These are phyloP conservation scores for Petrocephalus microphthalmus DNA, from an alignment of 2,113 vertebrate genomes.

Conservation along the genomic window DNA sequence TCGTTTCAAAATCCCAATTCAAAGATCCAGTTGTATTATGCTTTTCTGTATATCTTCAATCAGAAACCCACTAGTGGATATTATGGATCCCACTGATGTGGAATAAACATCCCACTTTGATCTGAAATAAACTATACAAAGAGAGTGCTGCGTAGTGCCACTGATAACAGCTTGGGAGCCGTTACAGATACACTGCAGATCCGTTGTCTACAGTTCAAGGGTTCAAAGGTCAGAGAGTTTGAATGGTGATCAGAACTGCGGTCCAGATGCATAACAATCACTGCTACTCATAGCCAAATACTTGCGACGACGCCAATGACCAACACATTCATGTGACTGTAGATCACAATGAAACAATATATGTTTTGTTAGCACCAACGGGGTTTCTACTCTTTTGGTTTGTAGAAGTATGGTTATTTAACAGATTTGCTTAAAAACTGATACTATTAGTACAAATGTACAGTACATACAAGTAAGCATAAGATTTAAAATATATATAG, in stretches of 20 bases:
- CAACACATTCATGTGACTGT: conserved; percentile 12
- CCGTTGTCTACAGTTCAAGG: not conserved
- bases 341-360: conserved; percentile 1
- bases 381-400: not conserved
- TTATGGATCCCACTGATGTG: not conserved
- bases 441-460: not conserved
- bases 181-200: not conserved
- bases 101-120: too few relatives aligned
- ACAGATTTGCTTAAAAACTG: not conserved
- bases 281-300: not conserved
- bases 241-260: conserved; percentile 1
- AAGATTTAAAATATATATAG: not conserved
- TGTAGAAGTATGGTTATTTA: not conserved
- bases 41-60: not conserved
- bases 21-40: not conserved
- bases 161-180: not conserved
- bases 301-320: not conserved
- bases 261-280: not conserved
- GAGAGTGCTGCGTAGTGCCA: not conserved
- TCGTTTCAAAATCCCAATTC: not conserved
- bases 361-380: not conserved
- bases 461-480: not conserved
- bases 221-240: not conserved
- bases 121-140: not conserved
- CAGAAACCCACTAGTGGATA: not conserved